Evolutionary conservation across 2,797 vertebrate species (phyloP).

Genomic region (Chelmon rostratus): DNA sequence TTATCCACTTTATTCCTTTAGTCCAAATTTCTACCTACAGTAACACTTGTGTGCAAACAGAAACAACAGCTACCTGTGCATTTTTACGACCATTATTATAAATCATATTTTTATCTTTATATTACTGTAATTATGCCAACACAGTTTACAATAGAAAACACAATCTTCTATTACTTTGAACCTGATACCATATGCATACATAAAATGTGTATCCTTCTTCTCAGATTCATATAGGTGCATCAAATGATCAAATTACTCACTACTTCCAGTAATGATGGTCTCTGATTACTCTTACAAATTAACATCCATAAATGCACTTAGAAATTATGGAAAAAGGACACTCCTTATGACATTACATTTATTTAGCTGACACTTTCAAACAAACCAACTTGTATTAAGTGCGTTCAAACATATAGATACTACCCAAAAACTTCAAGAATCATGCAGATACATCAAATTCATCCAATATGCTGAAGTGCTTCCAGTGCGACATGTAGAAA

Average conservation of each 20-base stretch:
- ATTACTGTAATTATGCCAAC: background rate
- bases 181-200: background rate
- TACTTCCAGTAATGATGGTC: background rate
- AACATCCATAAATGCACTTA: background rate
- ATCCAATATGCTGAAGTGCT: background rate
- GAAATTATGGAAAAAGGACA: background rate
- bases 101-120: background rate
- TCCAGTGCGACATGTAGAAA: too few species aligned
- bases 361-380: background rate
- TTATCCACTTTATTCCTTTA: constrained; percentile 10
- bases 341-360: background rate
- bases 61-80: background rate
- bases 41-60: background rate
- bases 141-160: background rate
- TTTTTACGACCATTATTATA: background rate
- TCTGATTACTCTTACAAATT: background rate
- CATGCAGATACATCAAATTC: background rate
- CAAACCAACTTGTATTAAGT: background rate
- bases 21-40: background rate
- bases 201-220: background rate
- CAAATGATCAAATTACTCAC: background rate
- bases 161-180: background rate
- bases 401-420: background rate
- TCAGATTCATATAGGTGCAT: background rate
- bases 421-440: background rate